Conservation (phyloP, 2,113 vertebrate species). For the Stomatorhinus ivindoensis region DNA sequence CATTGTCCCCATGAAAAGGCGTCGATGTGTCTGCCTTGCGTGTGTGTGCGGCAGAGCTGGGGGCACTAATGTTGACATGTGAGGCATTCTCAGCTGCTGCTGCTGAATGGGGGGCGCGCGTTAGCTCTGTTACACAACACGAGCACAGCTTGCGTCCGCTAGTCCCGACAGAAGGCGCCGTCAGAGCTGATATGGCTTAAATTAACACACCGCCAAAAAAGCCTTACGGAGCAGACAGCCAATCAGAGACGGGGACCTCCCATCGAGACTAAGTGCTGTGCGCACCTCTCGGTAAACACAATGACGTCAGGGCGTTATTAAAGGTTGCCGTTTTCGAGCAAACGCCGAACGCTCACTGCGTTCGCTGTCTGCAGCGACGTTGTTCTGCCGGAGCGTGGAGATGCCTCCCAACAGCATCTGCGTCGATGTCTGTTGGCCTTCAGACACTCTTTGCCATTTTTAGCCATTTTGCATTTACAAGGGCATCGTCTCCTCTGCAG, state of each 20-base stretch:
- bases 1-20: background rate
- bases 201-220: background rate
- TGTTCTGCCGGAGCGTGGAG: background rate
- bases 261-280: background rate
- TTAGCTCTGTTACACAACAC: background rate
- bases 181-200: background rate
- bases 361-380: background rate
- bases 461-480: background rate
- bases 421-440: background rate
- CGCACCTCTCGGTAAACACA: background rate
- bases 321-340: background rate
- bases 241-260: background rate
- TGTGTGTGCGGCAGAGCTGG: background rate
- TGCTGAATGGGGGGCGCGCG: background rate
- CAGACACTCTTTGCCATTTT: background rate
- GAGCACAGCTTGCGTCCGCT: background rate
- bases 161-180: background rate
- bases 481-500: background rate
- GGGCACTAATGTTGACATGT: background rate
- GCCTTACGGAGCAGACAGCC: background rate
- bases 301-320: background rate
- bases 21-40: background rate
- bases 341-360: background rate
- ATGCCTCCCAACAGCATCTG: background rate
- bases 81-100: background rate